Base-by-base conservation (phyloP, 2,113 vertebrate species). In the Hypocryptadius cinnamomeus region DNA sequence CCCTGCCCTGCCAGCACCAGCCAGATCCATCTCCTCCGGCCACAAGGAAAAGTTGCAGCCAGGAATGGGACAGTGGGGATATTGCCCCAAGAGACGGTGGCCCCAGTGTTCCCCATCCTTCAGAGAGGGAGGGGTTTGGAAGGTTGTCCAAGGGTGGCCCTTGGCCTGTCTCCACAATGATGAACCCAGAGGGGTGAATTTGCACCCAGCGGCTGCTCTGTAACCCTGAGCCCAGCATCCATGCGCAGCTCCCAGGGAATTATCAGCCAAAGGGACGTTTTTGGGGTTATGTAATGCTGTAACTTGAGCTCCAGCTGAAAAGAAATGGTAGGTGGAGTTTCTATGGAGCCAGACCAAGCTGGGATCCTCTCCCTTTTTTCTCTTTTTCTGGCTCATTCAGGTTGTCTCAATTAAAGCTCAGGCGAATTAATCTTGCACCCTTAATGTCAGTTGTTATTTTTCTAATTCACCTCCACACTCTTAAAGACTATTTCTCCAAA, bases 361-460 rank as follows among this genome's bases (percentile, higher is more conserved):
- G 66, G 70, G 87, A 96, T 96, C 89, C 86, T 96, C 96, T 92
- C 78, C 40, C 50, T 95, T 94, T 96, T 96, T 94, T 94, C 87
- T 91, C 76, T 88, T 85, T 93, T 78, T 73, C 87, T 92, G 88
- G 85, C 79, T 97, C 87, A 80, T 92, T 96, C 85, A 82, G 85
- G 53, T 89, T 91, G 94, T 93, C 94, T 94, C 94, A 95, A 96
- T 96, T 96, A 96, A 95, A 94, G 74, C 68, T 87, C 3, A 0
- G 61, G 45, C 2, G 2, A 95, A 95, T 97, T 96, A 96, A 96
- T 97, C 92, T 97, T 95, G 72, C 87, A 85, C 91, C 73, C 85
- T 95, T 96, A 96, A 95, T 95, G 93, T 97, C 94, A 95, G 89
- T 92, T 95, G 88, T 93, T 96, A 95, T 96, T 97, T 97, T 96